phyloP scores from a whole-genome alignment of 1,140 invertebrate species.

The Chrysopa pallens region DNA sequence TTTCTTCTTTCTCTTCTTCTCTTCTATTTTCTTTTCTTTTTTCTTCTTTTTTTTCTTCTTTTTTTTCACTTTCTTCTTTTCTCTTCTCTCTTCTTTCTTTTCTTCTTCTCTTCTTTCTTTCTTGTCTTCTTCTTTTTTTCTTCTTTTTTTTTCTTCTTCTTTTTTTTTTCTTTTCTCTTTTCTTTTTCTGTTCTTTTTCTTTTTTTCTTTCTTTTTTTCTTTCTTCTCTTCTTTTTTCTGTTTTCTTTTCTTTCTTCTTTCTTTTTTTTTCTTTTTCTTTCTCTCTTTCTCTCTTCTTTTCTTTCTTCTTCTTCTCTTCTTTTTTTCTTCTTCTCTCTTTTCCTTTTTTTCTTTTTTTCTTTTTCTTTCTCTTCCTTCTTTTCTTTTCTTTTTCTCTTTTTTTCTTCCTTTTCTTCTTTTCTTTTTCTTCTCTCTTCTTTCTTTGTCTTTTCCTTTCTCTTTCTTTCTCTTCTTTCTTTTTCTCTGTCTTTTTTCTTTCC shows the following conservation, averaged over 20 bases:
- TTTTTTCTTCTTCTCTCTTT: neutral
- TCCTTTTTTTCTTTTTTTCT: neutral
- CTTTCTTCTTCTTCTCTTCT: neutral
- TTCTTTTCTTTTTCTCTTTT: neutral
- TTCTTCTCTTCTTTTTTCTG: slow-evolving; percentile 1
- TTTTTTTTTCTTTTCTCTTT: neutral
- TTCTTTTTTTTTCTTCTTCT: neutral
- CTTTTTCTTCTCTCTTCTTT: neutral
- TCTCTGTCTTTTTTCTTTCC: neutral
- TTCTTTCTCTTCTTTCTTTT: neutral
- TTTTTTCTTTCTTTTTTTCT: neutral
- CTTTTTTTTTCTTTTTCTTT: neutral
- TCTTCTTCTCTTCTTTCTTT: slow-evolving; percentile 2
- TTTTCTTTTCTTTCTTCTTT: neutral
- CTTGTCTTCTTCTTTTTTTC: slow-evolving; percentile 4
- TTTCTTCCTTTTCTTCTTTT: neutral
- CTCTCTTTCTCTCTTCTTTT: neutral
- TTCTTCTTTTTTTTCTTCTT: neutral
- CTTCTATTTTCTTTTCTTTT: neutral
- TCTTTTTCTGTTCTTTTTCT: neutral
- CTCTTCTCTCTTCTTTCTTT: neutral
- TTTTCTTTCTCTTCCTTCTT: neutral
- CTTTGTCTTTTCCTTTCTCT: neutral
- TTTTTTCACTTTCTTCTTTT: neutral
- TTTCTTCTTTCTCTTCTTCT: slow-evolving; percentile 1